Conservation (phyloP, 2,113 vertebrate species). For the Cinclus mexicanus region DNA sequence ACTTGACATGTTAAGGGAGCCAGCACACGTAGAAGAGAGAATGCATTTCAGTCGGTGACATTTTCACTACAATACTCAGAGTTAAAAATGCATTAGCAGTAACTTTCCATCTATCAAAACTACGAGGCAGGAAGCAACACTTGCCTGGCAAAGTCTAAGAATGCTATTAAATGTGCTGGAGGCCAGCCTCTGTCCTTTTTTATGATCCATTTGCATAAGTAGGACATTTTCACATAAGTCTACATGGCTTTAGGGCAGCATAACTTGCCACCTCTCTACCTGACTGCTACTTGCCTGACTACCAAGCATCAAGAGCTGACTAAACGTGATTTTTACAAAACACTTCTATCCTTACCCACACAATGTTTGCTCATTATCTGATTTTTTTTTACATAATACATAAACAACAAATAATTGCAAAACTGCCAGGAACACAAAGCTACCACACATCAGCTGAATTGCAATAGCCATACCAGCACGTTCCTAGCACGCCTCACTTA, state of each 20-base stretch:
- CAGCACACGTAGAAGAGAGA: neutral
- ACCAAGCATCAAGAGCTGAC: neutral
- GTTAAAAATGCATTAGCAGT: slow-evolving; percentile 51
- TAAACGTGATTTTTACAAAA: neutral
- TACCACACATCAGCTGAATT: neutral
- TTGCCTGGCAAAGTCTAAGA: slow-evolving; percentile 52
- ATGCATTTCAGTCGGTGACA: neutral
- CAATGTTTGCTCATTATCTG: neutral
- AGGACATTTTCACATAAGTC: slow-evolving; percentile 34
- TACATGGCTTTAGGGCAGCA: neutral
- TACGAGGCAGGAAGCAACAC: neutral
- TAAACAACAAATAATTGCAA: slow-evolving; percentile 13
- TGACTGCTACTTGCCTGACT: neutral
- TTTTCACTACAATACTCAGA: slow-evolving; percentile 34
- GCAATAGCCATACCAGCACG: neutral
- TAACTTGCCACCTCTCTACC: neutral
- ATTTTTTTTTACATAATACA: neutral
- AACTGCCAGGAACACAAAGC: neutral
- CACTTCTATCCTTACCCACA: neutral
- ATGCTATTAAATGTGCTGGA: slow-evolving; percentile 42
- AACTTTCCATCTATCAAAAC: slow-evolving; percentile 43
- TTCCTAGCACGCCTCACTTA: neutral
- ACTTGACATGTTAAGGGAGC: slow-evolving; percentile 17
- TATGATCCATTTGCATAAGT: slow-evolving; percentile 57
- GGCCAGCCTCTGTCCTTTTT: slow-evolving; percentile 46